Evolutionary conservation across 2,888 invertebrate species (phyloP), one percentile per base, ranked within the genome.

Genomic region (Harpalus rubripes): DNA sequence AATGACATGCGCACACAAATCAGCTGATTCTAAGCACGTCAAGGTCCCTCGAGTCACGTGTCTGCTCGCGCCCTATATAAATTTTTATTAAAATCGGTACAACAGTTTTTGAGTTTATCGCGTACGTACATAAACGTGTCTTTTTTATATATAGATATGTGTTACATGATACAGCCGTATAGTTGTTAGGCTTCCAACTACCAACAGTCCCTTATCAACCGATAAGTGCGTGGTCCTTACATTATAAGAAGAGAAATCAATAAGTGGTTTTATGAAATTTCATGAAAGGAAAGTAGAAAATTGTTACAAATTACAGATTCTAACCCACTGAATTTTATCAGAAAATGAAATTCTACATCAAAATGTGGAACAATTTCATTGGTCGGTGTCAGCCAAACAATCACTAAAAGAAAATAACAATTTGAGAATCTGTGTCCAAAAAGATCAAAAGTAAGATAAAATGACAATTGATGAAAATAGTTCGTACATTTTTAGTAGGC

Each of bases 221-320:
- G 72, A 74, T 41, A 74, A 74, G 44, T 74, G 44, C 44, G 16
- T 1, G 72, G 12, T 74, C 44, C 72, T 74, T 74, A 74, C 72
- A 18, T 74, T 16, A 74, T 44, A 74, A 74, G 41, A 74, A 74
- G 68, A 7, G 41, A 68, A 74, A 74, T 74, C 72, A 74, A 74
- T 74, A 74, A 74, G 16, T 18, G 72, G 72, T 44, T 74, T 74
- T 74, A 74, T 74, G 12, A 74, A 74, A 74, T 16, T 22, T 74
- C 44, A 74, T 44, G 18, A 74, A 44, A 18, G 52, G 18, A 74
- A 44, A 44, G 72, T 44, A 74, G 72, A 74, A 74, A 74, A 74
- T 44, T 74, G 72, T 74, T 44, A 74, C 72, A 74, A 8, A 44
- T 74, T 44, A 74, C 72, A 74, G 16, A 44, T 74, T 44, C 72